These are phyloP conservation scores for Bergia sp. DNA, from an alignment of 92 coral and sea anemone species.

Conservation along the genomic window DNA sequence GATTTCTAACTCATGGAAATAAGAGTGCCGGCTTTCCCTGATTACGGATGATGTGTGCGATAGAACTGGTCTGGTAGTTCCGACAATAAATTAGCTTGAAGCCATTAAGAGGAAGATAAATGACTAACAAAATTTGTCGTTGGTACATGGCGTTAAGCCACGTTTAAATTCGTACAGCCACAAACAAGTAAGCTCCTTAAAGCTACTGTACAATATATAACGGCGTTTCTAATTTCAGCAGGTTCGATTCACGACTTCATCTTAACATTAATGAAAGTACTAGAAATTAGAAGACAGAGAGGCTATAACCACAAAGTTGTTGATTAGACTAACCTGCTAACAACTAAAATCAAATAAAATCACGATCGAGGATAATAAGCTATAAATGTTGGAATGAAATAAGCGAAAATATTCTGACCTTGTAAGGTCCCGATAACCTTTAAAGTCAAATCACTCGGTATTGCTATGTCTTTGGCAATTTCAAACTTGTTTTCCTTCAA, in stretches of 20 bases:
- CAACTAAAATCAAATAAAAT: conserved; percentile 5
- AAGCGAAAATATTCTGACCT: conserved; percentile 11
- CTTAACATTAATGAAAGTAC: neutral
- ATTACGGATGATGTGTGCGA: neutral
- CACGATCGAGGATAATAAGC: neutral
- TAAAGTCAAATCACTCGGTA: neutral
- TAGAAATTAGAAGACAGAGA: neutral
- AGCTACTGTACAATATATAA: neutral
- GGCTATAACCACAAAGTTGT: neutral
- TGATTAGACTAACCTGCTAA: neutral
- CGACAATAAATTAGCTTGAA: neutral
- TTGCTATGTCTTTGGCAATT: neutral
- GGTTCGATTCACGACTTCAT: neutral
- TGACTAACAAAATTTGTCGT: neutral
- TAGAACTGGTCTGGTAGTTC: neutral
- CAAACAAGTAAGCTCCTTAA: neutral
- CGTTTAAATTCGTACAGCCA: neutral
- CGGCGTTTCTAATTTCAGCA: neutral
- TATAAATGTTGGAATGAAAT: neutral
- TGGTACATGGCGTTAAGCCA: neutral
- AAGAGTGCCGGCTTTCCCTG: neutral
- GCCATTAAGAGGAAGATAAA: too few relatives aligned
- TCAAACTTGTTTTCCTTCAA: neutral
- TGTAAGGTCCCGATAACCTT: neutral
- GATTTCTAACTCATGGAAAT: neutral